Evolutionary conservation across 1,140 invertebrate genomes (phyloP), one percentile per base, ranked within the genome.

Genomic region (Wasmannia auropunctata): DNA sequence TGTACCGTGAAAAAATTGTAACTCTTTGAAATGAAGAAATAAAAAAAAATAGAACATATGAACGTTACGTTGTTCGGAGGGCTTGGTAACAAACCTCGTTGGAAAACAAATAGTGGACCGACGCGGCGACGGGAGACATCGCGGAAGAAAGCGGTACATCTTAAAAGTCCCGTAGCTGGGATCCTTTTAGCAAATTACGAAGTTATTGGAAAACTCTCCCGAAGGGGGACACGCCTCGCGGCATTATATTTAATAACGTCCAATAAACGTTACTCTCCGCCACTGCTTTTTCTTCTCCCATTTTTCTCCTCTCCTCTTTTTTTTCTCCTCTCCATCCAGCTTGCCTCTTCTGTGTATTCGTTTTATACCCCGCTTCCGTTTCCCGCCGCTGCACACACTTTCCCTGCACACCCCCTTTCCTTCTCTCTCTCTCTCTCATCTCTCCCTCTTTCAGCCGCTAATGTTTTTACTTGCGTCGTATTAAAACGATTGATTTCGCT

Each of bases 231-330:
- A 91, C 79, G 88, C 81, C 90, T 90, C 70, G 58, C 77, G 86
- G 88, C 87, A 91, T 91, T 92, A 91, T 91, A 92, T 93, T 91
- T 92, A 93, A 93, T 93, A 93, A 93, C 90, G 89, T 93, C 91
- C 91, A 92, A 93, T 93, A 93, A 93, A 93, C 87, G 91, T 92
- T 88, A 56, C 81, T 85, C 75, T 69, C 31, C 37, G 28, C 70
- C 60, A 49, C 11, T 75, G 65, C 25, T 37, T 31, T 34, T 19
- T 75, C 28, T 74, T 37, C 6, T 28, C 10, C 19, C 14, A 40
- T 37, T 62, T 62, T 37, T 11, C 31, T n/a, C 58, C 7, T 31
- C 31, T 56, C 14, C 37, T 5, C 28, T 54, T 79, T 22, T 34
- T 31, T 37, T 83, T n/a, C 25, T 43, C 34, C 28, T 31, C 10